Base-by-base conservation (phyloP, 2,888 invertebrate species). In the Terebella lapidaria region DNA sequence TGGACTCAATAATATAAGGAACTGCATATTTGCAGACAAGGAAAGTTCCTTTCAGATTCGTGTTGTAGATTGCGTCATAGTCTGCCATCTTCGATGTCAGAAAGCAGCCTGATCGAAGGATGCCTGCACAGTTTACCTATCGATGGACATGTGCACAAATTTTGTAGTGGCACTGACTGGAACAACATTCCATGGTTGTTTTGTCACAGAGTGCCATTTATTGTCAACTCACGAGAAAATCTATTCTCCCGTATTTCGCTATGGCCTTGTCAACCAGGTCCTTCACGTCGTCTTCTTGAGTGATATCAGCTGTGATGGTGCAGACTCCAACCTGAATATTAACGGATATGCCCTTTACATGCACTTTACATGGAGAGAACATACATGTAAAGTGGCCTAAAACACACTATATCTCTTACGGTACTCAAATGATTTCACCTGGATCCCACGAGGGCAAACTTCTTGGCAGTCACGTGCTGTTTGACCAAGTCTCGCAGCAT, bases 271-370 rank as follows among this genome's bases (percentile, higher is more conserved):
- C 69, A 22, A 79, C 45, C 20, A 78, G 58, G 10, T 61, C 67
- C 42, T 71, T 69, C 0, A 71, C 70, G 61, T 76, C 76, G 1
- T 67, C 70, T 57, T 76, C 77, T 22, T 71, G 73, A 22, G 65
- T 61, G 25, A 83, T 58, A 66, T 83, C 83, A 5, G 77, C 83
- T 20, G 76, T 67, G 15, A 79, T 66, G 27, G 76, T 61, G 1
- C 80, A 67, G 15, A 81, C 74, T 76, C n/a, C n/a, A n/a, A n/a
- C n/a, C n/a, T n/a, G n/a, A n/a, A n/a, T n/a, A n/a, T n/a, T n/a
- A n/a, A n/a, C n/a, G n/a, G n/a, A n/a, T n/a, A n/a, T n/a, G n/a
- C n/a, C n/a, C n/a, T n/a, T n/a, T n/a, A n/a, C n/a, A n/a, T n/a
- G n/a, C n/a, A n/a, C n/a, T n/a, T n/a, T n/a, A n/a, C n/a, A n/a